Evolutionary conservation across 2,113 vertebrate species (phyloP).

Genomic region (Corvus hawaiiensis): DNA sequence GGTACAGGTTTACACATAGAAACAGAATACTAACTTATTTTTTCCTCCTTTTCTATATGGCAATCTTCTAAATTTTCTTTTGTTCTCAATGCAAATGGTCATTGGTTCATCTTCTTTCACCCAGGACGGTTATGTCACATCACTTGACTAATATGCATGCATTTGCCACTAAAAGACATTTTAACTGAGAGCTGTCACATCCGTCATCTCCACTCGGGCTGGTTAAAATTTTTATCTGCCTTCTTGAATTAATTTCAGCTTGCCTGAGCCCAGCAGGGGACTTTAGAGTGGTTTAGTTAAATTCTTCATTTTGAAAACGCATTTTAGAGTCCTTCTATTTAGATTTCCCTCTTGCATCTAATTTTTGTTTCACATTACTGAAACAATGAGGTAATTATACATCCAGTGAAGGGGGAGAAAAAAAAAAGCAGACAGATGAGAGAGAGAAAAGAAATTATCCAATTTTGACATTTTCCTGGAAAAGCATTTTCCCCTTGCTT

Average conservation of each 20-base stretch:
- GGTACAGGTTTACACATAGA: background rate
- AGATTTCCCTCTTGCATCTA: constrained; percentile 57
- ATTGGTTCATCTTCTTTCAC: constrained; percentile 73
- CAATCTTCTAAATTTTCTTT: constrained; percentile 67
- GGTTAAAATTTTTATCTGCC: constrained; percentile 84
- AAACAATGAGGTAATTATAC: constrained; percentile 69
- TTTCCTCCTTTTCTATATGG: background rate
- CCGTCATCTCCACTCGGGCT: constrained; percentile 76
- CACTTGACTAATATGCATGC: constrained; percentile 77
- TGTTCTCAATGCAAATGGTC: constrained; percentile 79
- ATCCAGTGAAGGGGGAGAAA: background rate
- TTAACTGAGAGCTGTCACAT: constrained; percentile 85
- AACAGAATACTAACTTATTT: background rate
- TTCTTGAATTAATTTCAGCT: constrained; percentile 85
- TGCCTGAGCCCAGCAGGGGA: constrained; percentile 80
- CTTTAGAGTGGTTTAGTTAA: constrained; percentile 76
- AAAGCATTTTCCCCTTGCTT: constrained; percentile 12
- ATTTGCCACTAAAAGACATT: constrained; percentile 83
- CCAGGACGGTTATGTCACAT: constrained; percentile 77
- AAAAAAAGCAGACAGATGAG: background rate
- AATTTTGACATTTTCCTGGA: constrained; percentile 48
- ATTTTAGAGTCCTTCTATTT: constrained; percentile 65
- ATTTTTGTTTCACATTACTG: constrained; percentile 69
- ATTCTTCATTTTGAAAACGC: constrained; percentile 73
- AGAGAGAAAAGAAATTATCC: constrained; percentile 22